A percentile compares a stretch with the other conserved stretches of the same genome.
These are phyloP conservation scores for Globodera rostochiensis DNA, from an alignment of 1,140 invertebrate species.

Conservation along the genomic window DNA sequence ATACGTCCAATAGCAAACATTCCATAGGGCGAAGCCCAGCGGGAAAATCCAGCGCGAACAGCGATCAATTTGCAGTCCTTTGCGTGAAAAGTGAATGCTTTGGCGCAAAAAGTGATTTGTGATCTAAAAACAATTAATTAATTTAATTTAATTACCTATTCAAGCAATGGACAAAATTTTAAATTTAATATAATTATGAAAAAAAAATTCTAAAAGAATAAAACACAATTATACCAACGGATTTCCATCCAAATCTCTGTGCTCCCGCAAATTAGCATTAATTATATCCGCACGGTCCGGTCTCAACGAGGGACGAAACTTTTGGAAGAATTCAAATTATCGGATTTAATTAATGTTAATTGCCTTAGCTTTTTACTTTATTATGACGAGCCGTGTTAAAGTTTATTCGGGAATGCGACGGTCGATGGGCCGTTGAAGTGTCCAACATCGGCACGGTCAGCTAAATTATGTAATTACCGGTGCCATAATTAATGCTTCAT, in stretches of 20 bases:
- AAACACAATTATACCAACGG: not conserved
- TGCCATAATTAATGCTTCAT: no score
- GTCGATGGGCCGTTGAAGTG: not conserved
- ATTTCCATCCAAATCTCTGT: not conserved
- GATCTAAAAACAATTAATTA: slow-evolving; percentile 20
- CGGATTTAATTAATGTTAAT: not conserved
- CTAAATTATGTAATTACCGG: not conserved
- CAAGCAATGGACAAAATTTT: not conserved
- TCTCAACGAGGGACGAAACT: not conserved
- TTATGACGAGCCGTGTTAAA: not conserved
- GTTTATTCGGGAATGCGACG: not conserved
- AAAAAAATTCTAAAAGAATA: not conserved
- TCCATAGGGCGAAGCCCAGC: slow-evolving; percentile 52
- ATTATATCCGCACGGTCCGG: not conserved
- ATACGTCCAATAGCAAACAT: slow-evolving; percentile 57
- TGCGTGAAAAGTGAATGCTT: slow-evolving; percentile 52
- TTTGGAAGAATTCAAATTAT: no score
- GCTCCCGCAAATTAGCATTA: not conserved
- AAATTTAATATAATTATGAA: not conserved
- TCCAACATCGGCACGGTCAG: not conserved
- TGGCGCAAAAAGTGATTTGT: slow-evolving; percentile 39
- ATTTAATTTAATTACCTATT: not conserved
- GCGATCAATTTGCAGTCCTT: slow-evolving; percentile 57
- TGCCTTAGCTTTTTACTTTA: not conserved
- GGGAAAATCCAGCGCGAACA: slow-evolving; percentile 52